A percentile compares a stretch with the other conserved stretches of the same genome.
phyloP scores from a whole-genome alignment of 2,888 invertebrate species.

The Tuta absoluta region DNA sequence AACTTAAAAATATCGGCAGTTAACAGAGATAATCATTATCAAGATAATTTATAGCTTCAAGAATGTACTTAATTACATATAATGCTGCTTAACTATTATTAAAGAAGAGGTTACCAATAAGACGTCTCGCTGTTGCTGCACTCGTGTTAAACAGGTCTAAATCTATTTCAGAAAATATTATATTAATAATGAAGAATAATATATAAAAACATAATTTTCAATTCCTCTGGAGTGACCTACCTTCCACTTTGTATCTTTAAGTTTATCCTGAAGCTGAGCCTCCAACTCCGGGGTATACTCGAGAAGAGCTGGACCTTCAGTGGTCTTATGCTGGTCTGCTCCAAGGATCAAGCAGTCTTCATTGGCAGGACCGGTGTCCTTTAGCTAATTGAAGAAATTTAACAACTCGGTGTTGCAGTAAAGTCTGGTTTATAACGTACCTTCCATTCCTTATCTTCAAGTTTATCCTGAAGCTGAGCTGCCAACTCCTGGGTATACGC shows the following conservation, averaged over 20 bases:
- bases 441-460: conserved; percentile 78
- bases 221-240: neutral
- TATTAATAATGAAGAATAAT: too few relatives aligned
- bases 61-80: too few relatives aligned
- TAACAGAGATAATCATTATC: too few relatives aligned
- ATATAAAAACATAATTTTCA: neutral
- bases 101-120: too few relatives aligned
- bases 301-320: neutral
- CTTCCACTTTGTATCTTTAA: neutral
- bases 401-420: neutral
- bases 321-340: neutral
- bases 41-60: too few relatives aligned
- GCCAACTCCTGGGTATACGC: conserved; percentile 88
- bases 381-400: too few relatives aligned
- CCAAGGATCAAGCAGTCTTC: neutral
- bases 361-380: too few relatives aligned
- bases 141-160: too few relatives aligned
- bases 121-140: too few relatives aligned
- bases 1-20: too few relatives aligned
- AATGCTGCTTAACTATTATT: too few relatives aligned
- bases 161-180: too few relatives aligned
- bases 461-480: conserved; percentile 77
- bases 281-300: neutral
- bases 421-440: conserved; percentile 51
- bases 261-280: neutral